A percentile compares a stretch with the other conserved stretches of the same genome.
phyloP scores from a whole-genome alignment of 1,140 invertebrate species.

The Neodiprion pinetum region DNA sequence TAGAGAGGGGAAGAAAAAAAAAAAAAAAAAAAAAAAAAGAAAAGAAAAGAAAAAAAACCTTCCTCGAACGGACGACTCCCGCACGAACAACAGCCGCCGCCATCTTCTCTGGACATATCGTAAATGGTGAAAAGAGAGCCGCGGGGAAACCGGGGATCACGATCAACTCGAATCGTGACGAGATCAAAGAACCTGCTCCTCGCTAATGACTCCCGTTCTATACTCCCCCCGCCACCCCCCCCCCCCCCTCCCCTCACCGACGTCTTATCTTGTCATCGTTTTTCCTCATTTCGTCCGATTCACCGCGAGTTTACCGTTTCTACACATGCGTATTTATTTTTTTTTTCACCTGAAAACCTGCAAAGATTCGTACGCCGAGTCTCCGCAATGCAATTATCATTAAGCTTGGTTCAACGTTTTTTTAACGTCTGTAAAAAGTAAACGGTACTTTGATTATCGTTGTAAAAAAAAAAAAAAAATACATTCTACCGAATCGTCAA shows the following conservation, averaged over 20 bases:
- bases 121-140: constrained; percentile 11
- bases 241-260: neutral
- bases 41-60: constrained; percentile 9
- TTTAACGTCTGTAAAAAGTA: no score
- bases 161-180: constrained; percentile 28
- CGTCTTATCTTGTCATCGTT: no score
- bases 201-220: constrained; percentile 37
- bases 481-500: no score
- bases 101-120: neutral
- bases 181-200: constrained; percentile 33
- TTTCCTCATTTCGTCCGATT: no score
- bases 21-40: constrained; percentile 7
- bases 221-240: neutral
- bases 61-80: neutral
- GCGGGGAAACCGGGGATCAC: neutral
- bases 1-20: neutral
- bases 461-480: no score
- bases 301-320: no score
- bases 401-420: no score
- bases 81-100: neutral
- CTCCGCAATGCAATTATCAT: no score
- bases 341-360: no score
- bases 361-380: no score
- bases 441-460: no score
- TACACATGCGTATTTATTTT: no score